Base-by-base conservation (phyloP, 2,113 vertebrate species). In the Rhinopomastus cyanomelas region DNA sequence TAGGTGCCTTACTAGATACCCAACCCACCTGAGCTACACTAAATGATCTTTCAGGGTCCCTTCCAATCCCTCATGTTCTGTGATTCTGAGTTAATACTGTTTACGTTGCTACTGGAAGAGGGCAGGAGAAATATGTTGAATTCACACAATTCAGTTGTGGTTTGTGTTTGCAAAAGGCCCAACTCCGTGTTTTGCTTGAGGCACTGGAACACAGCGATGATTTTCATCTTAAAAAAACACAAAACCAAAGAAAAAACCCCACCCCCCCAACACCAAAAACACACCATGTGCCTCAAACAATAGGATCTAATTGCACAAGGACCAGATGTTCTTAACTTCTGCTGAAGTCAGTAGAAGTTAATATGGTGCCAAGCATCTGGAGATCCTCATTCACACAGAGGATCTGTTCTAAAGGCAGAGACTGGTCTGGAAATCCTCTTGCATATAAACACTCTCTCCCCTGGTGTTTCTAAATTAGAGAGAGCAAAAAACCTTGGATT, bases 241-340 rank as follows among this genome's bases (percentile, higher is more conserved):
- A 71, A 92, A 82, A 42, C 36, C 30, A 88, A 93, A 86, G 67
- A 34, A 69, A 86, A 79, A 76, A 48, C 7, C 16, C 34, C 48
- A 42, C 39, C 27, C 51, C 59, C 65, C 68, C 55, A 86, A 83
- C 34, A 44, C 0, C 76, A 69, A 84, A 76, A 36, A 0, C 20
- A 66, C 79, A 62, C 78, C 71, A 69, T 76, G 87, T 87, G 86
- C 59, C 56, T 85, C 85, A 34, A 95, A 95, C 90, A 92, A 87
- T 80, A 39, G 86, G 55, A 77, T 73, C 51, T 81, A 95, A 84
- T 56, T 88, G 67, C 27, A 78, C 56, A 85, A 87, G 56, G 85
- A 85, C 87, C 75, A 85, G 72, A 87, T 89, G 80, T 90, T 91
- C 69, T 88, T 39, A 84, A 79, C 66, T 87, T 85, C 55, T 89